phyloP scores from a whole-genome alignment of 2,888 invertebrate genomes.

The Metellina segmentata region DNA sequence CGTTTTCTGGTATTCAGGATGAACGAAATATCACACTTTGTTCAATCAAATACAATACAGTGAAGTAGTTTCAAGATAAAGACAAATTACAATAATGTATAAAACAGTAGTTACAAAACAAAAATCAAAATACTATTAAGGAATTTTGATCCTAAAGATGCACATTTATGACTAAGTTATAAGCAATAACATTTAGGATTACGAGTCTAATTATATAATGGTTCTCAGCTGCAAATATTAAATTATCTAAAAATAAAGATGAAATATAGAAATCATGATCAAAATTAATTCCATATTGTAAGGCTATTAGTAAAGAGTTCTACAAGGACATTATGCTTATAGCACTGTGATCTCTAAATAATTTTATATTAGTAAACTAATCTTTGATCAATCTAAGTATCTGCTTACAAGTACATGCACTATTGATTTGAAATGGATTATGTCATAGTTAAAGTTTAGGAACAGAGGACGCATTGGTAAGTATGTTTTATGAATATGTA shows the following conservation, averaged over 20 bases:
- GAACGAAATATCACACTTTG: not conserved
- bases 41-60: conserved; percentile 10
- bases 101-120: not conserved
- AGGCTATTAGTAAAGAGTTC: not conserved
- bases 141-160: conserved; percentile 32
- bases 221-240: conserved; percentile 10
- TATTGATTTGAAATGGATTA: not conserved
- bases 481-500: too few relatives aligned
- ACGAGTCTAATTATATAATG: conserved; percentile 33
- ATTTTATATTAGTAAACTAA: too few relatives aligned
- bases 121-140: not conserved
- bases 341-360: too few relatives aligned
- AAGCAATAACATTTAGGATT: conserved; percentile 35
- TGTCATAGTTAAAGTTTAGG: not conserved
- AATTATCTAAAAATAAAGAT: not conserved
- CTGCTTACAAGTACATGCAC: not conserved
- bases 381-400: not conserved
- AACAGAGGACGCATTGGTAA: not conserved
- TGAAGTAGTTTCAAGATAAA: not conserved
- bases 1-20: conserved; percentile 14
- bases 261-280: not conserved
- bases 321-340: not conserved
- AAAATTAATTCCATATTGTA: not conserved
- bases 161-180: conserved; percentile 21
- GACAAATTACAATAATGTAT: conserved; percentile 5